phyloP scores from a whole-genome alignment of 2,113 vertebrate species.

The Zonotrichia leucophrys region DNA sequence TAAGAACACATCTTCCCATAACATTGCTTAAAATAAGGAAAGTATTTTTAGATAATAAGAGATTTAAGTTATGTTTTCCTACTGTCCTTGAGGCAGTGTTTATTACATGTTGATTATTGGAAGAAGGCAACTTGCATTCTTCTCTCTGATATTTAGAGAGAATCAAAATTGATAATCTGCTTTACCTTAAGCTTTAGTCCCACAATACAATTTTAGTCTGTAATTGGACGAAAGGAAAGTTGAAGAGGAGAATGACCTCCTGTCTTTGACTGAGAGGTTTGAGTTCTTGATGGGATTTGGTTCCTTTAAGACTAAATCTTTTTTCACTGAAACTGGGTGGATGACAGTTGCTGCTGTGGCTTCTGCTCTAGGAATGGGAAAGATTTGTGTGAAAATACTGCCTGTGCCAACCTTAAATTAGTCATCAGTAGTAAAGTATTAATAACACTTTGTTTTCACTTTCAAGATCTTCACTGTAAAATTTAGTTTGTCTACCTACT shows the following conservation, averaged over 20 bases:
- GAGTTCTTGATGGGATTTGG: not conserved
- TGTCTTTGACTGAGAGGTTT: not conserved
- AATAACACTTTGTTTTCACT: constrained; percentile 33
- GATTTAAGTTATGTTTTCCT: not conserved
- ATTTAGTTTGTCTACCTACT: constrained; percentile 40
- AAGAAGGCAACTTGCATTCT: not conserved
- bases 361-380: not conserved
- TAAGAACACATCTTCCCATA: not conserved
- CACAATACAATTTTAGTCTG: not conserved
- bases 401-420: not conserved
- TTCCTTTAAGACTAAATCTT: not conserved
- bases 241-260: not conserved
- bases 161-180: not conserved
- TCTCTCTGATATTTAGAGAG: not conserved
- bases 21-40: not conserved
- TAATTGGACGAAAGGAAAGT: not conserved
- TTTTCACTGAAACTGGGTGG: not conserved
- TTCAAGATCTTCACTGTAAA: constrained; percentile 26
- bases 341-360: not conserved
- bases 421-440: not conserved
- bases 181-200: not conserved
- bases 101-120: not conserved
- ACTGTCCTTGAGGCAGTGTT: not conserved
- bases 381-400: not conserved
- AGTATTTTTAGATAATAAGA: not conserved